Evolutionary conservation across 2,113 vertebrate genomes (phyloP), one percentile per base, ranked within the genome.

Genomic region (Balaeniceps rex): DNA sequence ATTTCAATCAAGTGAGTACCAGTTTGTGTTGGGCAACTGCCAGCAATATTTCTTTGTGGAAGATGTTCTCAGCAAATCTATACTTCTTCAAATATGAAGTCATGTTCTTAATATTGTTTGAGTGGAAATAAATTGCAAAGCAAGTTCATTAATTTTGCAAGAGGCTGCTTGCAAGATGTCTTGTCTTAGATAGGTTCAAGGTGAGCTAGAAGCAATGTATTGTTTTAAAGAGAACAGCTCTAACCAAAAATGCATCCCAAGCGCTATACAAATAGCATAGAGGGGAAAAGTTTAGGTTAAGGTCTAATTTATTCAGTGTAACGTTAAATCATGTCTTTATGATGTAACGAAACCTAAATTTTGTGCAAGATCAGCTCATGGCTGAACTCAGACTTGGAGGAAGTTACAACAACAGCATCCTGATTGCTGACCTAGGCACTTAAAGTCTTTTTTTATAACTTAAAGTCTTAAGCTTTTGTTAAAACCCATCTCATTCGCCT

Each of bases 371-470:
- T 90, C 58, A 85, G 86, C 19, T 81, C 17, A 1, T 82, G 51
- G 49, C 44, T 96, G 74, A 93, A 91, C 54, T 91, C 55, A 94
- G 79, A 83, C 72, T 90, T 83, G 71, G 81, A 94, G 68, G 46
- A 72, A 83, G 21, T 83, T 90, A 29, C 44, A 84, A 87, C 36
- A 91, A 85, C 58, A 91, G 36, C 77, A 84, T 92, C 90, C 83
- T 90, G 57, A 76, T 80, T 65, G 76, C 42, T 95, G 87, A 94
- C 79, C 52, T 52, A 69, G 68, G 65, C 89, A 81, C 21, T 88
- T 92, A 93, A 82, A 93, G 33, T 71, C 29, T 81, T 94, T n/a
- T n/a, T 90, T 96, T 86, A 49, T 91, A 91, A 81, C 21, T 88
- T 92, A 93, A 82, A 93, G 33, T 71, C 29, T 81, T 94, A 86